Base-by-base conservation (phyloP, 2,113 vertebrate species). In the Mesocricetus auratus region DNA sequence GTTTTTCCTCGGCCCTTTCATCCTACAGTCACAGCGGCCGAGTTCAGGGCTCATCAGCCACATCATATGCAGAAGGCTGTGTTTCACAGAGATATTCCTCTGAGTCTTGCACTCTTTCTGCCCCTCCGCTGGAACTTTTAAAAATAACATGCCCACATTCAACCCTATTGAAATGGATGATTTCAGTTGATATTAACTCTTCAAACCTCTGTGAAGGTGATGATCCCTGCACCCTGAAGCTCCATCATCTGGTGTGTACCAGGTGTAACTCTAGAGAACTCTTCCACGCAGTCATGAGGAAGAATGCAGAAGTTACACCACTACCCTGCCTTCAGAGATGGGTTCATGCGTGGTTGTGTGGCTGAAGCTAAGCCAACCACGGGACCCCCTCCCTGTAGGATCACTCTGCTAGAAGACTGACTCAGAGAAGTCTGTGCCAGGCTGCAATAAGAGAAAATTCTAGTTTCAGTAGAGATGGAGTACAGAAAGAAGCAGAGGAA, bases 391-490 rank as follows among this genome's bases (percentile, higher is more conserved):
- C 81, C 29, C 29, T 78, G n/a, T 36, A 68, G 73, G 58, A 50
- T 53, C 45, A 81, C 58, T 75, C 50, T 88, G 13, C 10, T 36
- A n/a, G 29, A 31, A 45, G 47, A 24, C 31, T 47, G 0, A 50
- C 16, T 15, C 42, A 24, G 36, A 92, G 58, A 36, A 91, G 50
- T 15, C n/a, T 58, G 5, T 74, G 50, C 15, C n/a, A 31, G 71
- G 50, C 93, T 93, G 53, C 3, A 9, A 29, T 60, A 21, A 56
- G 64, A 96, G 42, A 95, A 92, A 90, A 68, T 78, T 78, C 24
- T 1, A 64, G 12, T 45, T 58, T 60, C 45, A 64, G 68, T 90
- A 79, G 92, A 85, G 9, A 86, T 69, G 42, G 53, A 91, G 83
- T n/a, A 3, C 42, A 81, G 66, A 87, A 88, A 50, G 50, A 19